phyloP scores from a whole-genome alignment of 2,113 vertebrate genomes.

The Bufo bufo region DNA sequence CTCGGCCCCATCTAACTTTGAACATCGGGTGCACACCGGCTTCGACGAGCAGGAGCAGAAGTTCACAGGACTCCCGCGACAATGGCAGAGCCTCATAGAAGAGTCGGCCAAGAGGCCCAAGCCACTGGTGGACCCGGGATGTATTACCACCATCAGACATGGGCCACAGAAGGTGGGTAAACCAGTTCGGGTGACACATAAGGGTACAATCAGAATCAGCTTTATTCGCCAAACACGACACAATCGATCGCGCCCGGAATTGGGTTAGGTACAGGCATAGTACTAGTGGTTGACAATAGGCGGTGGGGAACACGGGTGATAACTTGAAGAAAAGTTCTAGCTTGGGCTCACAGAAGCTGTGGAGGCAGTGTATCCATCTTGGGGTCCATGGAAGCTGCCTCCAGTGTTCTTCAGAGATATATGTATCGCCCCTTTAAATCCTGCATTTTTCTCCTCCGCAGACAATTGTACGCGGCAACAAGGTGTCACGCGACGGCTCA shows the following conservation, averaged over 20 bases:
- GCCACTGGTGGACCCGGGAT: constrained; percentile 83
- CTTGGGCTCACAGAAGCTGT: too few relatives aligned
- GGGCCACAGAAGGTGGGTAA: constrained; percentile 81
- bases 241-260: too few relatives aligned
- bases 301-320: too few relatives aligned
- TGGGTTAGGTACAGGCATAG: too few relatives aligned
- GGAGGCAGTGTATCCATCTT: too few relatives aligned
- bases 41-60: constrained; percentile 91
- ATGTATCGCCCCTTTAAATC: not conserved
- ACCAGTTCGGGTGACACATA: not conserved
- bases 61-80: constrained; percentile 89
- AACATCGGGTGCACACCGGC: constrained; percentile 94
- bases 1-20: constrained; percentile 92
- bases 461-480: constrained; percentile 91
- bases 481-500: constrained; percentile 83
- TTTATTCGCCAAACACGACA: too few relatives aligned
- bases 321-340: too few relatives aligned
- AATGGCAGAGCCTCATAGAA: constrained; percentile 96
- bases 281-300: too few relatives aligned
- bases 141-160: constrained; percentile 84
- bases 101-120: constrained; percentile 91
- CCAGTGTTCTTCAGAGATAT: not conserved
- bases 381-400: too few relatives aligned
- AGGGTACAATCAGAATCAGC: too few relatives aligned
- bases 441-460: constrained; percentile 58